A percentile compares a stretch with the other conserved stretches of the same genome.
These are phyloP conservation scores for Sweltsa coloradensis DNA, from an alignment of 1,140 invertebrate genomes.

Conservation along the genomic window DNA sequence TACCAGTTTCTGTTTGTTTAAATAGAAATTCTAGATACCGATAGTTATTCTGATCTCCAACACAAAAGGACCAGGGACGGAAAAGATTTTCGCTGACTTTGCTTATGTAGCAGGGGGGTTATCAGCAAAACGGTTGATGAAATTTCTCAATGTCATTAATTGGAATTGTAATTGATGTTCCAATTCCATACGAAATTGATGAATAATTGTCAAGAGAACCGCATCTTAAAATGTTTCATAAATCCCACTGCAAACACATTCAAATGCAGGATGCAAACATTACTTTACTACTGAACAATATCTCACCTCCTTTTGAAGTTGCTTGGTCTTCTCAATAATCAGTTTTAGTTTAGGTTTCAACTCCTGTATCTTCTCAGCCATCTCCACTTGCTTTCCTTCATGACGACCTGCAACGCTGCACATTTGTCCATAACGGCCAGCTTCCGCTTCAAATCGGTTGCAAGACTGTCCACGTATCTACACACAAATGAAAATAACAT, in stretches of 20 bases:
- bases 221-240: too few relatives aligned
- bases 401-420: slow-evolving; percentile 39
- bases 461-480: slow-evolving; percentile 77
- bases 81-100: too few relatives aligned
- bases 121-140: not conserved
- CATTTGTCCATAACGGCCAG: slow-evolving; percentile 56
- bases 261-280: too few relatives aligned
- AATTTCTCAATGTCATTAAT: not conserved
- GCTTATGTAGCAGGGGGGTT: too few relatives aligned
- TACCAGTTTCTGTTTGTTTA: too few relatives aligned
- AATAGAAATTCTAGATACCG: too few relatives aligned
- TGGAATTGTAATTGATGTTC: not conserved
- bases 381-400: slow-evolving; percentile 41
- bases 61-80: too few relatives aligned
- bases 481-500: slow-evolving; percentile 7
- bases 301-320: slow-evolving; percentile 55
- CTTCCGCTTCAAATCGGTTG: slow-evolving; percentile 64
- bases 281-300: not conserved
- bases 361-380: slow-evolving; percentile 40
- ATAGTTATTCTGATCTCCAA: too few relatives aligned
- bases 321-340: slow-evolving; percentile 60
- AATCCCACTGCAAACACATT: too few relatives aligned
- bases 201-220: too few relatives aligned
- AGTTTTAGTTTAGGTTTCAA: slow-evolving; percentile 55
- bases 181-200: not conserved